A percentile compares a stretch with the other conserved stretches of the same genome.
phyloP scores from a whole-genome alignment of 2,888 invertebrate species.

The Pemphredon lugubris region DNA sequence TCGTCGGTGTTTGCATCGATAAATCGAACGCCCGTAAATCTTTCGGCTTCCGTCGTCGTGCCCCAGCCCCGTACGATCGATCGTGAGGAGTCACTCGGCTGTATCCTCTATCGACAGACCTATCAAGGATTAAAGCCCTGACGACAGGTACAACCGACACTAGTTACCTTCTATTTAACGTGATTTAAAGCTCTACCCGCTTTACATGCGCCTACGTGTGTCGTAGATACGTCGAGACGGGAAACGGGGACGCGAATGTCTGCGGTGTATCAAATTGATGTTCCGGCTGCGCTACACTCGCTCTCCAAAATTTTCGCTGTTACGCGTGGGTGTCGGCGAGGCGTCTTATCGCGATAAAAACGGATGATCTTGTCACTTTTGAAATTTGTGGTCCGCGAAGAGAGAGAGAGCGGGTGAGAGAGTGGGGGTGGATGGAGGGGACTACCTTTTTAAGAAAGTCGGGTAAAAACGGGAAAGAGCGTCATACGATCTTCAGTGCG shows the following conservation, averaged over 20 bases:
- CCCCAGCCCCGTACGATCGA: constrained; percentile 56
- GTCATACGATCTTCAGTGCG: not conserved
- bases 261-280: constrained; percentile 36
- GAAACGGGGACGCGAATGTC: constrained; percentile 42
- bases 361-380: too few species aligned
- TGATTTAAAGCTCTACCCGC: constrained; percentile 59
- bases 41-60: constrained; percentile 61
- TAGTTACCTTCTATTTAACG: constrained; percentile 66
- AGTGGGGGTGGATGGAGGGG: too few species aligned
- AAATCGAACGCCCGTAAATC: constrained; percentile 67
- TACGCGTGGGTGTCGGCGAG: too few species aligned
- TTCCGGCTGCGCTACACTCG: too few species aligned
- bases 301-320: too few species aligned
- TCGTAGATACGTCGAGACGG: constrained; percentile 31
- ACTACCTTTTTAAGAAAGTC: too few species aligned
- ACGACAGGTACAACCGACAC: constrained; percentile 64
- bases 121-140: constrained; percentile 63
- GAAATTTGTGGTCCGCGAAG: too few species aligned
- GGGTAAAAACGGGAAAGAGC: too few species aligned
- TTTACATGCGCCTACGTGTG: constrained; percentile 46
- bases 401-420: too few species aligned
- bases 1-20: constrained; percentile 59
- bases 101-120: constrained; percentile 61
- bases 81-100: constrained; percentile 61
- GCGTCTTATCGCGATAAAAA: too few species aligned